These are phyloP conservation scores for Ceryle rudis DNA, from an alignment of 2,797 vertebrate genomes.

Conservation along the genomic window DNA sequence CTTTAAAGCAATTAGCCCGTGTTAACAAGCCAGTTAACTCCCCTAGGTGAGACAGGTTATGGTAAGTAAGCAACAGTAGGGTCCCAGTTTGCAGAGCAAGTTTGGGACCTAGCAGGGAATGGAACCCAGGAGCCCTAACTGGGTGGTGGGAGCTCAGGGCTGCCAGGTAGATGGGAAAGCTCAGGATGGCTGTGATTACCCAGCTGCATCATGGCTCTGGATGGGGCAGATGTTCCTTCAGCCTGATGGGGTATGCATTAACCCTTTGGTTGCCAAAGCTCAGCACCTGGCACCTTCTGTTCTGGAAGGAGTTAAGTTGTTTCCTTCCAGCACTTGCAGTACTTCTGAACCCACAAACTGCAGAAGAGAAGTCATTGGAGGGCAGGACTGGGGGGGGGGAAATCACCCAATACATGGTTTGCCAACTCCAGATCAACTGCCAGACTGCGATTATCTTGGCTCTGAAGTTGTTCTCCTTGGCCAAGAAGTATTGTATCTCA, in stretches of 20 bases:
- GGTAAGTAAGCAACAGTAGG: background rate
- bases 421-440: background rate
- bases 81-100: background rate
- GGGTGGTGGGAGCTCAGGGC: background rate
- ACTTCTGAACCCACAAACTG: background rate
- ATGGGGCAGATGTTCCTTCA: background rate
- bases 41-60: background rate
- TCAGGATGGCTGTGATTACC: background rate
- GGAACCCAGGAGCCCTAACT: background rate
- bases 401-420: background rate
- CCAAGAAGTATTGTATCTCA: background rate
- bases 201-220: fast-evolving
- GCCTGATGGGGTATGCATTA: fast-evolving
- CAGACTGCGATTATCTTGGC: constrained; percentile 4
- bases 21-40: background rate
- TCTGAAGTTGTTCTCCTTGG: background rate
- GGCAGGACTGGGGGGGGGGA: background rate
- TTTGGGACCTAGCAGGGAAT: background rate
- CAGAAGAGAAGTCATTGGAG: background rate
- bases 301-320: background rate
- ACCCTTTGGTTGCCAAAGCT: no score
- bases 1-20: background rate
- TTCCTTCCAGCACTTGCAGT: background rate
- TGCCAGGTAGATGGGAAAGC: background rate
- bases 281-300: no score